Evolutionary conservation across 2,797 vertebrate species (phyloP).

Genomic region (Cossypha dichroa): DNA sequence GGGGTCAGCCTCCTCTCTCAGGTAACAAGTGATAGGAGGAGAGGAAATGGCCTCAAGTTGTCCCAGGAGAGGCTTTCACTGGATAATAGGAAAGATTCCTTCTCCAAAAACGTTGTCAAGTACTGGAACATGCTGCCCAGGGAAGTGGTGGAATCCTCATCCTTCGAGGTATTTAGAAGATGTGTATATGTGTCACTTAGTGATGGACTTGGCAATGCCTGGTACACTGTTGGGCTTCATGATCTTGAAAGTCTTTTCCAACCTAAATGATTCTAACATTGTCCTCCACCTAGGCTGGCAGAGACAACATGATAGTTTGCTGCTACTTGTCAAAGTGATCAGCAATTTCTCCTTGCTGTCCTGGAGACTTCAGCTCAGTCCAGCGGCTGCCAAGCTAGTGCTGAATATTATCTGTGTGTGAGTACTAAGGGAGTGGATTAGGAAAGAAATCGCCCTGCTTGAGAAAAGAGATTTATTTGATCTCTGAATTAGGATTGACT

Average conservation of each 20-base stretch:
- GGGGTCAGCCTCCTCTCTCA: not conserved
- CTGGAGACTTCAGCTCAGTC: not conserved
- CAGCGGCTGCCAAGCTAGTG: not conserved
- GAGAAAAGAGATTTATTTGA: not conserved
- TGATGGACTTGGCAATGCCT: not conserved
- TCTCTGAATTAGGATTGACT: not conserved
- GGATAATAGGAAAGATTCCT: not conserved
- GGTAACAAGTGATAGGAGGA: not conserved
- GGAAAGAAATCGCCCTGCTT: not conserved
- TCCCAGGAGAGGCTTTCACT: not conserved
- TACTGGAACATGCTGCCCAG: not conserved
- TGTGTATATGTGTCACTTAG: rapidly evolving
- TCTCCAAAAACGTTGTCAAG: not conserved
- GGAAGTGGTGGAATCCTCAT: not conserved
- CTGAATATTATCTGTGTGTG: not conserved
- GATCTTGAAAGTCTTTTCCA: not conserved
- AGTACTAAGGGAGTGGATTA: not conserved
- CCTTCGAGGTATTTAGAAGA: not conserved
- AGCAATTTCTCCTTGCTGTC: not conserved
- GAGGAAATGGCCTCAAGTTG: not conserved
- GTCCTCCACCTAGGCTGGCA: not conserved
- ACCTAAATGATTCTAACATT: not conserved
- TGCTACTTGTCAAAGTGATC: not conserved
- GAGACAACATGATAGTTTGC: rapidly evolving
- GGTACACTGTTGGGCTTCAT: not conserved